Evolutionary conservation across 2,113 vertebrate genomes (phyloP).

Genomic region (Marmota monax): DNA sequence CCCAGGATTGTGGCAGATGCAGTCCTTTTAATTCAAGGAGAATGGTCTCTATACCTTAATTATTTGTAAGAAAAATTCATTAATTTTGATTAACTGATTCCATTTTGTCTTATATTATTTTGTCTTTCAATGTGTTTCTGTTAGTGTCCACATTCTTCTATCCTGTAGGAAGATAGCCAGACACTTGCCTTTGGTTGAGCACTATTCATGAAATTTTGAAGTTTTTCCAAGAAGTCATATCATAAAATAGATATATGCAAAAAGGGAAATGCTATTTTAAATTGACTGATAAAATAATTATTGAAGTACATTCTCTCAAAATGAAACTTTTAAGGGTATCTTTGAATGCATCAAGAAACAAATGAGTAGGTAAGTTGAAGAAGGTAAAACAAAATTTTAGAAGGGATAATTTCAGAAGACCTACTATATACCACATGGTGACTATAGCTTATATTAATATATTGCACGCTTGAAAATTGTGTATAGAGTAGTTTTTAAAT

Average conservation of each 20-base stretch:
- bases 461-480: background rate
- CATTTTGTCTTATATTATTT: background rate
- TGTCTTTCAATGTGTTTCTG: background rate
- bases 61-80: slow-evolving; percentile 13
- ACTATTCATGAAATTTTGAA: background rate
- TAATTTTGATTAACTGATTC: background rate
- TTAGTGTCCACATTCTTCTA: background rate
- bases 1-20: background rate
- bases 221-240: background rate
- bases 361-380: background rate
- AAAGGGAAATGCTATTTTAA: background rate
- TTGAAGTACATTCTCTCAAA: background rate
- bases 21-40: background rate
- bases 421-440: background rate
- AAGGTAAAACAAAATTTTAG: background rate
- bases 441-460: background rate
- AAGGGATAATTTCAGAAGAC: too few species aligned
- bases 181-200: background rate
- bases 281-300: background rate
- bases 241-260: background rate
- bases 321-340: background rate
- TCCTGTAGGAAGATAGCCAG: background rate
- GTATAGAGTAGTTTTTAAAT: background rate
- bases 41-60: background rate
- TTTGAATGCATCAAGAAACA: background rate